Evolutionary conservation across 30 jellyfish, hydroid and myxozoan species (phyloP).

Genomic region (Clytia hemisphaerica): DNA sequence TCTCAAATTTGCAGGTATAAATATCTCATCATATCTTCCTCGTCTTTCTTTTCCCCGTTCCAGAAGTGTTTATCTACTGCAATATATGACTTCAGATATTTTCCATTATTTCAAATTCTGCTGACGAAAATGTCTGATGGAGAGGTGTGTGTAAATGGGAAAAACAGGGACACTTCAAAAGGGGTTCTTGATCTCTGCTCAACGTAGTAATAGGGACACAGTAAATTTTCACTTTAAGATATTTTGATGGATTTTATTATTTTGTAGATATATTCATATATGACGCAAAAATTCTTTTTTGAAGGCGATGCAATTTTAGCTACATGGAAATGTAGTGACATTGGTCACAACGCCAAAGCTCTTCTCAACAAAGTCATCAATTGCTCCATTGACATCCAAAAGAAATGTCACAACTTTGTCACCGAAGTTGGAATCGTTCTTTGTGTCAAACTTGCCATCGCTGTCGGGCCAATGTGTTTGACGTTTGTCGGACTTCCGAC

Average conservation of each 20-base stretch:
- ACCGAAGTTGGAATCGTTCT: slow-evolving; percentile 81
- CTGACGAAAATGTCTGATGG: background rate
- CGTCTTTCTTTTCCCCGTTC: background rate
- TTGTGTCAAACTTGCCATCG: slow-evolving; percentile 83
- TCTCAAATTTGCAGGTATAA: slow-evolving; percentile 72
- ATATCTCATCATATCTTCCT: background rate
- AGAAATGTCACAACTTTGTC: slow-evolving; percentile 69
- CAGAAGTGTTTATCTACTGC: background rate
- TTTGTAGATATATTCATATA: background rate
- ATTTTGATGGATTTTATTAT: background rate
- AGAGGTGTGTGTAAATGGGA: too few species aligned
- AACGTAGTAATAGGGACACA: too few species aligned
- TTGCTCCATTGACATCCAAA: slow-evolving; percentile 70
- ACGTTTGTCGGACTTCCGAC: slow-evolving; percentile 67
- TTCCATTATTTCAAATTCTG: background rate
- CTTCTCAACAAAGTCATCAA: slow-evolving; percentile 66
- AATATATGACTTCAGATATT: background rate
- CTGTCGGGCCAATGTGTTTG: slow-evolving; percentile 83
- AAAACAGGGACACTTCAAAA: too few species aligned
- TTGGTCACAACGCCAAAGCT: slow-evolving; percentile 65
- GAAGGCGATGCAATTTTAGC: slow-evolving; percentile 90
- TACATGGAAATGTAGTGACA: slow-evolving; percentile 78
- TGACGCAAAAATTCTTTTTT: background rate
- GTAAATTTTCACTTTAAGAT: too few species aligned
- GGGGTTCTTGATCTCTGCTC: too few species aligned